Conservation (phyloP, 1,140 invertebrate species). For the Magallana ariakensis region DNA sequence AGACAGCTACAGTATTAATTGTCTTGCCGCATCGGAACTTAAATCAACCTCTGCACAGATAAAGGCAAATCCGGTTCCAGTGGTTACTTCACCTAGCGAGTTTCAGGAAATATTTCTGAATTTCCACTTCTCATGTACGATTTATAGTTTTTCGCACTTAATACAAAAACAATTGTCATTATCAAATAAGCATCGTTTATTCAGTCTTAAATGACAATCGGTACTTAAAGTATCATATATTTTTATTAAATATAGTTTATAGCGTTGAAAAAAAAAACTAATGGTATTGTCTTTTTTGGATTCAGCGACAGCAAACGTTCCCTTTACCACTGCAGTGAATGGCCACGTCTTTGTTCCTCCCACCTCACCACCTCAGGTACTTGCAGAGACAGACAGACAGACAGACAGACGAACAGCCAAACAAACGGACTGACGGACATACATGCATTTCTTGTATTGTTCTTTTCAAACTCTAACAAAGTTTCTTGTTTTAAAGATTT, state of each 20-base stretch:
- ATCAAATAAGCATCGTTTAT: no score
- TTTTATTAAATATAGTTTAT: no score
- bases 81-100: not conserved
- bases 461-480: not conserved
- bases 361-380: conserved; percentile 30
- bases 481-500: not conserved
- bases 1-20: conserved; percentile 29
- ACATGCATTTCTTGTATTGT: not conserved
- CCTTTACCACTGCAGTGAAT: conserved; percentile 39
- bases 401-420: not conserved
- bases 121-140: conserved; percentile 55
- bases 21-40: conserved; percentile 42
- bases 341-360: conserved; percentile 37
- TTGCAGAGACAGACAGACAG: no score
- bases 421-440: not conserved
- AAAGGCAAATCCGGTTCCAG: conserved; percentile 42
- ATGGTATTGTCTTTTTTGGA: no score
- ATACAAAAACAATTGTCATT: no score
- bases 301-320: conserved; percentile 26
- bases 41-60: conserved; percentile 31
- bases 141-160: not conserved
- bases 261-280: no score
- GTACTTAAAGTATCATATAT: no score
- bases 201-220: no score
- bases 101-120: conserved; percentile 56